Evolutionary conservation across 2,888 invertebrate species (phyloP), one percentile per base, ranked within the genome.

Genomic region (Platycnemis pennipes): DNA sequence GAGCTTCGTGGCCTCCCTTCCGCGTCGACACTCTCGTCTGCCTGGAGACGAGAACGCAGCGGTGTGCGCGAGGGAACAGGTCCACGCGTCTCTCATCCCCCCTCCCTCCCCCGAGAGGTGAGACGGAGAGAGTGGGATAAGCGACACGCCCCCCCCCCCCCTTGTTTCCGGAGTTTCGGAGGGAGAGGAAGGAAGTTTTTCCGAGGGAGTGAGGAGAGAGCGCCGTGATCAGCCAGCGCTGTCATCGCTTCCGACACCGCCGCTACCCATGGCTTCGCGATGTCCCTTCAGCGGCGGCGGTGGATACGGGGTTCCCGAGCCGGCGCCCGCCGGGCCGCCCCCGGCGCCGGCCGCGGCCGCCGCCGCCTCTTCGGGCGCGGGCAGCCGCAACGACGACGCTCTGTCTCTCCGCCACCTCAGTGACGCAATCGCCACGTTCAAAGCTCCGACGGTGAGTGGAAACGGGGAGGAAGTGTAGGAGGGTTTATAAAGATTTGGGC

Each of bases 351-450:
- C 77, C 31, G 37, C 26, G 31, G 37, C n/a, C 37, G 13, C 77
- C 31, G 31, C 77, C 31, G 77, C 77, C 31, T 11, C 77, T 3
- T 5, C 37, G 13, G n/a, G 37, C 56, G 2, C 94, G 3, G 86
- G 46, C 4, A 26, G 31, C 49, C 63, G 97, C 77, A 97, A 97
- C 95, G 97, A 97, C 95, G 97, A 97, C 96, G 98, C 98, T 1
- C 97, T 98, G 95, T 98, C 98, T 95, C 96, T 98, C 96, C 98
- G 98, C 96, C 98, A 98, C 96, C 97, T 99, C 95, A 98, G 98
- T 96, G 98, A 98, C 96, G 98, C 98, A 69, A 97, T 99, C 95
- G 97, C 98, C 95, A 97, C 98, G 95, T 97, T 99, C 95, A 98
- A 98, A 56, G 98, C 98, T 87, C 98, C 98, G 94, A 98, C 98